Evolutionary conservation across 2,113 vertebrate species (phyloP), one percentile per base, ranked within the genome.

Genomic region (Psittacus erithacus): DNA sequence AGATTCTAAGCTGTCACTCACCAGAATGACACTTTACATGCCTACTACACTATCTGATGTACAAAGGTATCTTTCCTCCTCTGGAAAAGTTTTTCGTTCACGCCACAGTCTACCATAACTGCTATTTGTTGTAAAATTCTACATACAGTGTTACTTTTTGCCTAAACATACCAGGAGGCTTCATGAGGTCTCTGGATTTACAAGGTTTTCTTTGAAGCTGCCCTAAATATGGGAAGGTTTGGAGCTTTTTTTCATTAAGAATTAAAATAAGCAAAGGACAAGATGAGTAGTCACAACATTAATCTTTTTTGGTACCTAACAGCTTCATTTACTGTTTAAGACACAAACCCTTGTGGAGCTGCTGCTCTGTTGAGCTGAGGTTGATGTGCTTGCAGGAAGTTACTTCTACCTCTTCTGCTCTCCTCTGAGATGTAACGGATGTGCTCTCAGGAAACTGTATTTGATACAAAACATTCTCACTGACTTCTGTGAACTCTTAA

Each of bases 271-370:
- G 38, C 29, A 59, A 92, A 92, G 76, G 82, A 84, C 53, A 67
- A 81, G 33, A 86, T 43, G 19, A 79, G 67, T 39, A 94, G 67
- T 62, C 89, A 82, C 44, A 84, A 75, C 57, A 92, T 85, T 79
- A 89, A 92, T 91, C 70, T 79, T 85, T 67, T 55, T 27, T 74
- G 76, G 52, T 84, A 84, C 9, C 52, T 82, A 91, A 70, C 60
- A 83, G 81, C 83, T 91, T 84, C 41, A 97, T 86, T 88, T 88
- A 76, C 18, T 25, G 5, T 38, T 52, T 82, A 92, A 96, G 70
- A 82, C 52, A 64, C 52, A 93, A 89, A 52, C 52, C 70, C 74
- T 47, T 73, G 39, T 47, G 78, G 74, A 92, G 29, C 33, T 91
- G 81, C 76, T 88, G 53, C 91, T 92, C 81, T 71, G 44, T 47